Conservation (phyloP, 2,888 invertebrate genomes). For the Oscheius sp. region DNA sequence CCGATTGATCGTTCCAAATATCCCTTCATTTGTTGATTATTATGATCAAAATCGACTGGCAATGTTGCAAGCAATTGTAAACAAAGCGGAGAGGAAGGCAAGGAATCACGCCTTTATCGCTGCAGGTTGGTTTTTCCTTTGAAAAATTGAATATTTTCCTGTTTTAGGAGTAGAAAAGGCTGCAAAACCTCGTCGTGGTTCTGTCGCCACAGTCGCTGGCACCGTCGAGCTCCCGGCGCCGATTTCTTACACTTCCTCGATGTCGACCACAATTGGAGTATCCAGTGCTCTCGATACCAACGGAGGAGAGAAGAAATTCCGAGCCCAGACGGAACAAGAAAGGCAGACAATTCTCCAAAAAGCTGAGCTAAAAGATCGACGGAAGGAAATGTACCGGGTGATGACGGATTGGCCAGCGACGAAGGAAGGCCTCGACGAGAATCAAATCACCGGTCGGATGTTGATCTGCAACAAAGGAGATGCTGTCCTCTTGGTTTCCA, state of each 20-base stretch:
- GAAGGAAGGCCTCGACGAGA: conserved; percentile 20
- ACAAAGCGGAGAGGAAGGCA: conserved; percentile 39
- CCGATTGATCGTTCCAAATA: conserved; percentile 34
- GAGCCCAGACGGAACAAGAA: conserved; percentile 49
- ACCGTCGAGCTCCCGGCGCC: conserved; percentile 13
- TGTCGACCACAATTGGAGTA: not conserved
- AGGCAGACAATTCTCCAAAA: conserved; percentile 50
- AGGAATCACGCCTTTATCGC: conserved; percentile 17
- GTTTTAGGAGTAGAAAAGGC: conserved; percentile 24
- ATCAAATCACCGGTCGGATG: conserved; percentile 26
- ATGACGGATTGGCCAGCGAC: conserved; percentile 32
- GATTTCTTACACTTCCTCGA: not conserved
- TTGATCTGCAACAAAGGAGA: conserved; percentile 50
- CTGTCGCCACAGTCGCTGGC: not conserved
- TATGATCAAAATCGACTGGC: conserved; percentile 51
- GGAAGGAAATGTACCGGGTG: conserved; percentile 42
- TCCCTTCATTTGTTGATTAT: conserved; percentile 47
- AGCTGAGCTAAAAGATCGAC: conserved; percentile 44
- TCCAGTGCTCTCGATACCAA: not conserved
- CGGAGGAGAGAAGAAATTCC: conserved; percentile 36
- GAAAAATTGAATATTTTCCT: not conserved
- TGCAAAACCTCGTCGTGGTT: not conserved
- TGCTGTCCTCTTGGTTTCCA: conserved; percentile 37
- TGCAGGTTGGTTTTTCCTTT: not conserved
- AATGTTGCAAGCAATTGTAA: conserved; percentile 48